A percentile compares a stretch with the other conserved stretches of the same genome.
These are phyloP conservation scores for Xanthostigma xanthostigma DNA, from an alignment of 2,888 invertebrate species.

Conservation along the genomic window DNA sequence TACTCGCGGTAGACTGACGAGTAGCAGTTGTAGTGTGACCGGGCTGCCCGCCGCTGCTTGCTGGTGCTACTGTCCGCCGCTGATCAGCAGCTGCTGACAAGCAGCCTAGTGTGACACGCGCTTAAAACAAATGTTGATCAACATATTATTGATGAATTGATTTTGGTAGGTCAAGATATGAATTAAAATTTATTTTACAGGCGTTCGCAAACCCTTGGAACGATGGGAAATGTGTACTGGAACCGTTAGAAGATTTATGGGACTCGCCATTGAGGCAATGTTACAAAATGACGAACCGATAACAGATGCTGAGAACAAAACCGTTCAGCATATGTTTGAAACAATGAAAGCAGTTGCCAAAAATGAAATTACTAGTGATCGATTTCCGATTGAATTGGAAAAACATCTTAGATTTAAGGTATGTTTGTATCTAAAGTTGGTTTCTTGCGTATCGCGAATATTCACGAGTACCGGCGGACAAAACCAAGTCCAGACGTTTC, in stretches of 20 bases:
- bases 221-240: conserved; percentile 38
- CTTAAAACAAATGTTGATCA: conserved; percentile 1
- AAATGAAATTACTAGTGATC: conserved; percentile 15
- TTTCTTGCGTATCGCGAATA: too few relatives aligned
- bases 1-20: too few relatives aligned
- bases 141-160: too few relatives aligned
- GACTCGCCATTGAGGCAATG: conserved; percentile 30
- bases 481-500: too few relatives aligned
- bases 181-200: conserved; percentile 13
- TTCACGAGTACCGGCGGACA: too few relatives aligned
- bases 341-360: conserved; percentile 17
- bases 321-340: conserved; percentile 19
- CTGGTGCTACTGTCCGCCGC: too few relatives aligned
- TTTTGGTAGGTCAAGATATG: too few relatives aligned
- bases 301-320: conserved; percentile 14
- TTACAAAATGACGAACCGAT: conserved; percentile 23
- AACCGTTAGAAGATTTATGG: conserved; percentile 31
- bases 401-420: conserved; percentile 27
- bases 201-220: conserved; percentile 18
- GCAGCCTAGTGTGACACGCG: too few relatives aligned
- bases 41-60: too few relatives aligned
- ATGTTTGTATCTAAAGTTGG: conserved; percentile 5
- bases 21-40: too few relatives aligned
- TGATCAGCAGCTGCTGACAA: too few relatives aligned
- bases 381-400: conserved; percentile 16